Conservation (phyloP, 2,888 invertebrate genomes). For the Leucoptera coffeella region DNA sequence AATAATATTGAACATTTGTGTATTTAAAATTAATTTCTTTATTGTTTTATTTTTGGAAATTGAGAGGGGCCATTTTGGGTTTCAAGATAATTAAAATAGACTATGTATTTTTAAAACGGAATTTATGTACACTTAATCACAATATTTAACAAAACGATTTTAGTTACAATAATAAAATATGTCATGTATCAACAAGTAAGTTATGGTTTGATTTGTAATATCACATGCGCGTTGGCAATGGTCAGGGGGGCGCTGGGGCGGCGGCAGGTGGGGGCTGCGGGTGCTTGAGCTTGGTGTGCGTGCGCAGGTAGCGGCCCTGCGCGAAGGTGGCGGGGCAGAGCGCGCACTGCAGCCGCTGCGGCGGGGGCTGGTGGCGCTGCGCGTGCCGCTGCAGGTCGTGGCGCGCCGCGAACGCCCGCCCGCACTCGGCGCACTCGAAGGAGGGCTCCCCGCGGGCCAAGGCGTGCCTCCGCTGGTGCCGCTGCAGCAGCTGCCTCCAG, state of each 20-base stretch:
- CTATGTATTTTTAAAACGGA: too few species aligned
- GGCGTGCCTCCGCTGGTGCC: slow-evolving; percentile 34
- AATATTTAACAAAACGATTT: too few species aligned
- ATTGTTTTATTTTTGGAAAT: not conserved
- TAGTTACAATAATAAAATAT: too few species aligned
- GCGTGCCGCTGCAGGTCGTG: slow-evolving; percentile 41
- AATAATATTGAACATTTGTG: too few species aligned
- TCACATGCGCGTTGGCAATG: too few species aligned
- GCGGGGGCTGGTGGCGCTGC: slow-evolving; percentile 32
- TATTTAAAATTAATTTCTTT: not conserved
- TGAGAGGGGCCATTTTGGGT: slow-evolving; percentile 78
- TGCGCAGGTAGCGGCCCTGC: slow-evolving; percentile 45
- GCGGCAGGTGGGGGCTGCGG: too few species aligned
- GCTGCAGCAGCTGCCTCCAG: slow-evolving; percentile 31
- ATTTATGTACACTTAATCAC: too few species aligned
- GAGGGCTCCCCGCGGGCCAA: slow-evolving; percentile 18
- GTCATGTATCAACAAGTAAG: too few species aligned
- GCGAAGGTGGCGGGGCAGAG: slow-evolving; percentile 38
- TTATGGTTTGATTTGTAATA: too few species aligned
- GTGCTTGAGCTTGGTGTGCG: slow-evolving; percentile 30
- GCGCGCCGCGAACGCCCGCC: slow-evolving; percentile 34
- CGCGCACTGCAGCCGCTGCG: slow-evolving; percentile 28
- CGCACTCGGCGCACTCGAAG: slow-evolving; percentile 37
- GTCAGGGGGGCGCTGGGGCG: too few species aligned
- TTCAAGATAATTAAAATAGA: slow-evolving; percentile 52